phyloP scores from a whole-genome alignment of 2,888 invertebrate genomes.

The Drosophila paranaensis region DNA sequence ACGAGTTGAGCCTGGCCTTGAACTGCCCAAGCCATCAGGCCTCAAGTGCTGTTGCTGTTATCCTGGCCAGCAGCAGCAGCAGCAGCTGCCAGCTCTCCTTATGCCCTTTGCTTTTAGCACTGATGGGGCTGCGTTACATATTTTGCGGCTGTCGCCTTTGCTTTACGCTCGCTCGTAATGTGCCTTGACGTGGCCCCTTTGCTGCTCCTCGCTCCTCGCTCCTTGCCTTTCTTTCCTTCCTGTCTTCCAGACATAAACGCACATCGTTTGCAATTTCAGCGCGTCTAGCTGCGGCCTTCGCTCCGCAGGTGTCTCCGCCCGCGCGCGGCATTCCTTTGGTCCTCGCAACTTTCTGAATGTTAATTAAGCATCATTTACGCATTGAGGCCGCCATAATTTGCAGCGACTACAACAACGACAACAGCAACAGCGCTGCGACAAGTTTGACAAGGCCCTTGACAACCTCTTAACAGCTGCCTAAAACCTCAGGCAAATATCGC shows the following conservation, averaged over 20 bases:
- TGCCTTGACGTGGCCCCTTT: constrained; percentile 23
- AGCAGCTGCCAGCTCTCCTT: constrained; percentile 7
- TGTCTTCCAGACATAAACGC: constrained; percentile 58
- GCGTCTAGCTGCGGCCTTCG: constrained; percentile 57
- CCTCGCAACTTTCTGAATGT: constrained; percentile 64
- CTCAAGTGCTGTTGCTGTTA: constrained; percentile 3
- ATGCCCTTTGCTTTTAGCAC: constrained; percentile 28
- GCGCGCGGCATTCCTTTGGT: constrained; percentile 26
- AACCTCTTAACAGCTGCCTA: constrained; percentile 25
- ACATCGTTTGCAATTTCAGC: constrained; percentile 69
- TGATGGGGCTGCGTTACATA: constrained; percentile 45
- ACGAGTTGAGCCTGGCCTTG: constrained; percentile 32
- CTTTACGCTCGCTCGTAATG: constrained; percentile 50
- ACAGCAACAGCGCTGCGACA: constrained; percentile 61
- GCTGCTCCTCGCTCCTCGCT: background rate
- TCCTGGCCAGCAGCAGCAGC: constrained; percentile 19
- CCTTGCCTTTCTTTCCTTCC: background rate
- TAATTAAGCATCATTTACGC: constrained; percentile 79
- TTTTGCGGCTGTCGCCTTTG: constrained; percentile 49
- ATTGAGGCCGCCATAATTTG: constrained; percentile 77
- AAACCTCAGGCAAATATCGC: constrained; percentile 11
- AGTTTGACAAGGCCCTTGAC: constrained; percentile 69
- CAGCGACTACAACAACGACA: constrained; percentile 54
- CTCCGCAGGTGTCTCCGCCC: constrained; percentile 18
- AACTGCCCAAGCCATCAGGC: constrained; percentile 6